Base-by-base conservation (phyloP, 2,113 vertebrate genomes). In the Ovis canadensis region DNA sequence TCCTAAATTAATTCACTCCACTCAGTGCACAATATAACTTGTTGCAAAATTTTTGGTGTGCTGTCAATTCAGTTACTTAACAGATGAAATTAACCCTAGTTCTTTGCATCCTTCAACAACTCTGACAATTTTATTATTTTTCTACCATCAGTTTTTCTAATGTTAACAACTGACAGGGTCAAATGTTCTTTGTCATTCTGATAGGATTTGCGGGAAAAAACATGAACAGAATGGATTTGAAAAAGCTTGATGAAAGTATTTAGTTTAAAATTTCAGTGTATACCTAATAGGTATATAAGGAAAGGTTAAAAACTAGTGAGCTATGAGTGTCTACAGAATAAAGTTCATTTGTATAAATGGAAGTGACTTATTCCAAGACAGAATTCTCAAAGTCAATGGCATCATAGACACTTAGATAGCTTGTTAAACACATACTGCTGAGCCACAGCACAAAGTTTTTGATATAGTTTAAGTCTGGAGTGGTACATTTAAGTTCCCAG, bases 1-100 rank as follows among this genome's bases (percentile, higher is more conserved):
- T 62, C 27, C 52, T 93, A 88, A 98, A 93, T 84, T 81, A 91
- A 96, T 97, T 97, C 94, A 96, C 52, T 95, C 84, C 7, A 92
- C 50, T 87, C 81, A 84, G 19, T 57, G 55, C 78, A 85, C 23
- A 83, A 43, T 45, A 40, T 17, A 93, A 89, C 29, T 71, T 64
- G 27, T 54, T 97, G 77, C 52, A 97, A 91, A 23, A 27, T 27
- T 92, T 96, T 82, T 50, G 50, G 27, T 94, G 25, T 52, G 27
- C n/a, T 83, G 48, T 93, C 90, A 67, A 52, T 97, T 88, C 88
- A 52, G 33, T 90, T 55, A 90, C 21, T 91, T 94, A 82, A 92
- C 59, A 87, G 85, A 83, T 84, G 29, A 87, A 97, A 94, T 93
- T 74, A 91, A 82, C n/a, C 14, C 33, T 48, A 19, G 31, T 60